phyloP scores from a whole-genome alignment of 2,888 invertebrate species.

The Eumerus sabulonum region DNA sequence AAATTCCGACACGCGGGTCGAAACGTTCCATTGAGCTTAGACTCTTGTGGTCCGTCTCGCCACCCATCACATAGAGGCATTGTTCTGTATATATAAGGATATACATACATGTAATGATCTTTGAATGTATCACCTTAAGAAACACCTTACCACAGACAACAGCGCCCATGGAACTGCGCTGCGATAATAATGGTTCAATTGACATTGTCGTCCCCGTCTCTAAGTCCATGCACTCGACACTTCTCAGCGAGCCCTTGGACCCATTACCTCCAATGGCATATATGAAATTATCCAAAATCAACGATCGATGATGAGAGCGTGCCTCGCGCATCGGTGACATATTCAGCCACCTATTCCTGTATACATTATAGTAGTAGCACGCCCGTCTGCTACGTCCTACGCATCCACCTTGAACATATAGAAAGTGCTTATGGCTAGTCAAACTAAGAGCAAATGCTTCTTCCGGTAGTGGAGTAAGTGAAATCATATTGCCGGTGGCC shows the following conservation, averaged over 20 bases:
- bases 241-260: slow-evolving; percentile 69
- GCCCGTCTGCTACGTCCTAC: slow-evolving; percentile 70
- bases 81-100: slow-evolving; percentile 62
- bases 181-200: slow-evolving; percentile 71
- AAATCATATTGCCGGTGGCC: slow-evolving; percentile 67
- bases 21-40: slow-evolving; percentile 72
- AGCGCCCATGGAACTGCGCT: slow-evolving; percentile 74
- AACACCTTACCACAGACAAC: slow-evolving; percentile 69
- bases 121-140: neutral
- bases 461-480: slow-evolving; percentile 70
- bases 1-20: slow-evolving; percentile 72
- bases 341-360: slow-evolving; percentile 72
- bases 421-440: slow-evolving; percentile 70
- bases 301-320: slow-evolving; percentile 73
- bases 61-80: slow-evolving; percentile 73
- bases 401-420: slow-evolving; percentile 73
- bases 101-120: neutral
- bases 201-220: slow-evolving; percentile 70
- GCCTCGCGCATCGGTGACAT: slow-evolving; percentile 69
- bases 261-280: slow-evolving; percentile 73
- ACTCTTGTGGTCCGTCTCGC: slow-evolving; percentile 72
- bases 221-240: slow-evolving; percentile 72
- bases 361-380: slow-evolving; percentile 72
- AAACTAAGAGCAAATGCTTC: slow-evolving; percentile 73
- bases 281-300: slow-evolving; percentile 71